A percentile compares a stretch with the other conserved stretches of the same genome.
These are phyloP conservation scores for Mormyrus iriodes DNA, from an alignment of 2,113 vertebrate genomes.

Conservation along the genomic window DNA sequence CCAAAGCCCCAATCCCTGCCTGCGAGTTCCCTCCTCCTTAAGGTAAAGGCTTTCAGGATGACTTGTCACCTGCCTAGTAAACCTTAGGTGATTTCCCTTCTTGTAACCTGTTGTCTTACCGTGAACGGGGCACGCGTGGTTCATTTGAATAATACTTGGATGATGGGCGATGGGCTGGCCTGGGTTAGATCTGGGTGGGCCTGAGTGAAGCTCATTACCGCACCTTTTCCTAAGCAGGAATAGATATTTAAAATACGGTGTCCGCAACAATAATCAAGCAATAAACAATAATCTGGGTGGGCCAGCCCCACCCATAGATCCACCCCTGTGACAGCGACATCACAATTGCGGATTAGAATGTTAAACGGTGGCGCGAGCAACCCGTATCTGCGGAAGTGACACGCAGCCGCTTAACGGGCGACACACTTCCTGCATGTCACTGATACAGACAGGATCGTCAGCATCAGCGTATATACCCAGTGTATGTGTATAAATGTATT, in stretches of 20 bases:
- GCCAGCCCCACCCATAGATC: background rate
- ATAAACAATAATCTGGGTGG: background rate
- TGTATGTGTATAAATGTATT: background rate
- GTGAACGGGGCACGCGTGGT: background rate
- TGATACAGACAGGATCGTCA: background rate
- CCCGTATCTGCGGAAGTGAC: background rate
- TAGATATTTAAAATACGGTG: background rate
- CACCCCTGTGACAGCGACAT: background rate
- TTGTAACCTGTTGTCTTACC: background rate
- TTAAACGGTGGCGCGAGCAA: background rate
- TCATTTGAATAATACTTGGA: background rate
- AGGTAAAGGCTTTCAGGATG: conserved; percentile 51
- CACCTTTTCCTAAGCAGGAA: background rate
- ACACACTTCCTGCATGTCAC: background rate
- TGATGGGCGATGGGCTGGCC: background rate
- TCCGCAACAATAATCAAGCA: background rate
- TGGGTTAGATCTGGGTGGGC: background rate
- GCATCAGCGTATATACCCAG: background rate
- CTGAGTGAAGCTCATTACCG: background rate
- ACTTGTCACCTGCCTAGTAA: background rate
- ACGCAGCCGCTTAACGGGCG: background rate
- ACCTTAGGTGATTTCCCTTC: background rate
- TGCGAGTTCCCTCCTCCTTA: conserved; percentile 55
- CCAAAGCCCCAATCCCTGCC: conserved; percentile 57
- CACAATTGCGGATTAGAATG: background rate